These are phyloP conservation scores for Cyprinodon variegatus DNA, from an alignment of 2,113 vertebrate genomes.

Conservation along the genomic window DNA sequence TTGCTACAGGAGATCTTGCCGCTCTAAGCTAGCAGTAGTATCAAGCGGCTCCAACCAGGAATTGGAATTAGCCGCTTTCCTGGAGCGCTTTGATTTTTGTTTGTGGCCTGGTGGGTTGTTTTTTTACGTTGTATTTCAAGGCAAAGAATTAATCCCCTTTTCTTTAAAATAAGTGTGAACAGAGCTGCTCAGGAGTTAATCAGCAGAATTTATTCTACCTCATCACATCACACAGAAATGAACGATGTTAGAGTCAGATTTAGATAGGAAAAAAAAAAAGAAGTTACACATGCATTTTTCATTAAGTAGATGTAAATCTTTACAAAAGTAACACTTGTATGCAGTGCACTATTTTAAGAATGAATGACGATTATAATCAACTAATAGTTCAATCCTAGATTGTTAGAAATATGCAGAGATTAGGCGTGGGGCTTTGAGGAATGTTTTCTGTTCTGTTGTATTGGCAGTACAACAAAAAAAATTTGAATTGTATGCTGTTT, in stretches of 20 bases:
- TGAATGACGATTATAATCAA: constrained; percentile 32
- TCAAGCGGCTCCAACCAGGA: constrained; percentile 69
- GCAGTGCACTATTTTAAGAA: constrained; percentile 60
- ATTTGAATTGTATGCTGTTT: constrained; percentile 40
- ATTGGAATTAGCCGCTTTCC: constrained; percentile 69
- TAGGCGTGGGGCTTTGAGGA: not conserved
- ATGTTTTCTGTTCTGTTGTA: constrained; percentile 39
- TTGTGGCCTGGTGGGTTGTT: not conserved
- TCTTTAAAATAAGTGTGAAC: constrained; percentile 50
- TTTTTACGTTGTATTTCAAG: constrained; percentile 44
- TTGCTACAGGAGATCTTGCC: constrained; percentile 59
- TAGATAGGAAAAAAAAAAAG: not conserved
- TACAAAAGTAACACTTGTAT: constrained; percentile 23
- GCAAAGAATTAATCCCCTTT: constrained; percentile 65
- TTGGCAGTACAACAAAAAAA: constrained; percentile 43
- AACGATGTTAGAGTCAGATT: constrained; percentile 28
- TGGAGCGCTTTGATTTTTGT: constrained; percentile 64
- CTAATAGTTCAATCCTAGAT: constrained; percentile 22
- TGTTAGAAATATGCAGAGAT: constrained; percentile 16
- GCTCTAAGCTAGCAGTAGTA: constrained; percentile 71
- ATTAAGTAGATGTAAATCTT: not conserved
- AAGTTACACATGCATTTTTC: not conserved
- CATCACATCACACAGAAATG: constrained; percentile 52
- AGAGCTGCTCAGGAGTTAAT: constrained; percentile 47
- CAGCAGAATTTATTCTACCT: constrained; percentile 73